phyloP scores from a whole-genome alignment of 2,888 invertebrate species.

The Epiblema foenella region DNA sequence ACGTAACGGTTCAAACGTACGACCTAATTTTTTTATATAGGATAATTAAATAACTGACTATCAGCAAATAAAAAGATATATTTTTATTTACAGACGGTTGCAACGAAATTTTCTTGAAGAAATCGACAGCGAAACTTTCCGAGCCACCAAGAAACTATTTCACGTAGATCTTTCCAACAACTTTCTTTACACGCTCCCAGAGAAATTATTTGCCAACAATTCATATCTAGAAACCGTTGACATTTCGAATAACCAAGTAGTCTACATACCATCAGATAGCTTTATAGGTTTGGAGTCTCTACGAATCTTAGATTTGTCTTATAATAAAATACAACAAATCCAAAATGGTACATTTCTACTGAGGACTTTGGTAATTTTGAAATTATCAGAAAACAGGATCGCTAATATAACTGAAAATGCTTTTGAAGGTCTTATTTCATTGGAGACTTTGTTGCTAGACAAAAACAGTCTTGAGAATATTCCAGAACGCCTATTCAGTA shows the following conservation, averaged over 20 bases:
- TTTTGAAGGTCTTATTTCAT: constrained; percentile 78
- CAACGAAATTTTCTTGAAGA: constrained; percentile 88
- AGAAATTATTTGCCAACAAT: constrained; percentile 85
- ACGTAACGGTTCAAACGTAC: too few species aligned
- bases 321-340: constrained; percentile 86
- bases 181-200: constrained; percentile 83
- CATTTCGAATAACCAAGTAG: constrained; percentile 87
- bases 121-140: constrained; percentile 84
- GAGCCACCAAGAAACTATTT: constrained; percentile 85
- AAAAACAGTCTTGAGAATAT: constrained; percentile 82
- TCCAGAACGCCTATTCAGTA: constrained; percentile 76
- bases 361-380: constrained; percentile 85
- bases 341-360: constrained; percentile 85
- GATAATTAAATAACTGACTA: too few species aligned
- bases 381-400: constrained; percentile 89
- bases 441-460: constrained; percentile 83
- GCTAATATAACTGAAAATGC: constrained; percentile 83
- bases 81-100: constrained; percentile 83
- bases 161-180: constrained; percentile 89
- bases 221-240: constrained; percentile 86
- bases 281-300: constrained; percentile 85
- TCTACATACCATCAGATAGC: constrained; percentile 83
- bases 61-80: constrained; percentile 2
- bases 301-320: constrained; percentile 88
- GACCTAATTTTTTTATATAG: too few species aligned